These are phyloP conservation scores for Tetropium fuscum DNA, from an alignment of 2,888 invertebrate species.

Conservation along the genomic window DNA sequence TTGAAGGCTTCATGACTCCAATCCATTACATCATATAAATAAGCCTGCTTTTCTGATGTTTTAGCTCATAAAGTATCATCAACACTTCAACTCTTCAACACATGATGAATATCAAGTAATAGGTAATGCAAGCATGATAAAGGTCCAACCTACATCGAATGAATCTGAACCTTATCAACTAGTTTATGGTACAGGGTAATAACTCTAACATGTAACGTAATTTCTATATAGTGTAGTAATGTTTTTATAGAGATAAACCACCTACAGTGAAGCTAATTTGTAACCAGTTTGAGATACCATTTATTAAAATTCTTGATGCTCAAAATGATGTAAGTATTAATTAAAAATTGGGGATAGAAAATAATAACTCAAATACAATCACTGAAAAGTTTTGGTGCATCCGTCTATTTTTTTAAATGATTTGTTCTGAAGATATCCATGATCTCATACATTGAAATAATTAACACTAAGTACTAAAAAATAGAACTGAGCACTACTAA, in stretches of 20 bases:
- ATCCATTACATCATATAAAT: too few species aligned
- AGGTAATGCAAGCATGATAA: constrained; percentile 42
- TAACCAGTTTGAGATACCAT: constrained; percentile 37
- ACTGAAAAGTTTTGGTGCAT: too few species aligned
- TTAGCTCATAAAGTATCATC: constrained; percentile 47
- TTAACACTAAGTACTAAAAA: too few species aligned
- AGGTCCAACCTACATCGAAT: constrained; percentile 35
- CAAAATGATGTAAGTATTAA: constrained; percentile 31
- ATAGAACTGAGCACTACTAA: not conserved
- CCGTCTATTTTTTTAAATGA: too few species aligned
- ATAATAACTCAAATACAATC: too few species aligned
- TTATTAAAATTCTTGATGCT: constrained; percentile 42
- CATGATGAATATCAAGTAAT: constrained; percentile 36
- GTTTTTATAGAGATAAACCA: constrained; percentile 21
- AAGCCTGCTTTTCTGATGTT: too few species aligned
- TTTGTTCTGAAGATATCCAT: too few species aligned
- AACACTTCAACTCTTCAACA: constrained; percentile 14
- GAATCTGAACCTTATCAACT: constrained; percentile 22
- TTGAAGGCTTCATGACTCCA: too few species aligned
- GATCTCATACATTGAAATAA: too few species aligned
- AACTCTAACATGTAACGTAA: not conserved
- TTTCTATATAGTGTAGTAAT: not conserved
- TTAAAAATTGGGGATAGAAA: too few species aligned
- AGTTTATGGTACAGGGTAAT: constrained; percentile 24
- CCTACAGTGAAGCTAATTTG: constrained; percentile 44